Evolutionary conservation across 2,888 invertebrate species (phyloP).

Genomic region (Xestia rhomboidea): DNA sequence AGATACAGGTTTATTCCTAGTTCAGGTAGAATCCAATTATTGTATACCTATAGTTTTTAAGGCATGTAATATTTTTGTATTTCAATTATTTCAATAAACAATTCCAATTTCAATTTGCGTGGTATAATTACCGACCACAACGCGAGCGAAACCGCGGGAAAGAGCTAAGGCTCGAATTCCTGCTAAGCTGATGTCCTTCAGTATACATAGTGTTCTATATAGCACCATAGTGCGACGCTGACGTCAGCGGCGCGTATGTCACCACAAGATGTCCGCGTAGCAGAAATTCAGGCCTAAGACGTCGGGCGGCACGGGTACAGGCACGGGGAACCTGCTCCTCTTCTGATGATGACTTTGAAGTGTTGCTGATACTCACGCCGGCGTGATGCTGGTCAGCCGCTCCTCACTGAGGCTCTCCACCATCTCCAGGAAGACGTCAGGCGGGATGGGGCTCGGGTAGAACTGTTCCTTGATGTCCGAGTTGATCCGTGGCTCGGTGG

Average conservation of each 20-base stretch:
- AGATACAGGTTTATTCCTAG: too few relatives aligned
- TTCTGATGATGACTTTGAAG: neutral
- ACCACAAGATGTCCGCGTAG: too few relatives aligned
- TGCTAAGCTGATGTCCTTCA: too few relatives aligned
- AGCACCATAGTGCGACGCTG: too few relatives aligned
- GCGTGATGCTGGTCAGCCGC: constrained; percentile 54
- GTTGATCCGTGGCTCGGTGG: constrained; percentile 45
- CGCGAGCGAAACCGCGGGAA: neutral
- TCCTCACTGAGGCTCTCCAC: constrained; percentile 60
- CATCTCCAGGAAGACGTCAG: constrained; percentile 64
- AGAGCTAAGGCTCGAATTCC: neutral
- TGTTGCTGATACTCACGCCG: constrained; percentile 24
- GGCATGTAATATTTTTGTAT: too few relatives aligned
- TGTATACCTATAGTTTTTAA: too few relatives aligned
- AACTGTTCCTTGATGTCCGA: constrained; percentile 63
- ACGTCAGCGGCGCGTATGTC: too few relatives aligned
- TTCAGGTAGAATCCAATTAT: too few relatives aligned
- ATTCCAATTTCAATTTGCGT: too few relatives aligned
- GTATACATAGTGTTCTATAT: too few relatives aligned
- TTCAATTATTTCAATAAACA: too few relatives aligned
- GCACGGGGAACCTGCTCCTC: neutral
- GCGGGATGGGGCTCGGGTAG: constrained; percentile 62
- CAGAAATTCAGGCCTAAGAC: neutral
- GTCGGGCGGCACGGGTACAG: neutral
- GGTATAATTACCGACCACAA: neutral